Conservation (phyloP, 1,140 invertebrate species). For the Subanguina moxae region DNA sequence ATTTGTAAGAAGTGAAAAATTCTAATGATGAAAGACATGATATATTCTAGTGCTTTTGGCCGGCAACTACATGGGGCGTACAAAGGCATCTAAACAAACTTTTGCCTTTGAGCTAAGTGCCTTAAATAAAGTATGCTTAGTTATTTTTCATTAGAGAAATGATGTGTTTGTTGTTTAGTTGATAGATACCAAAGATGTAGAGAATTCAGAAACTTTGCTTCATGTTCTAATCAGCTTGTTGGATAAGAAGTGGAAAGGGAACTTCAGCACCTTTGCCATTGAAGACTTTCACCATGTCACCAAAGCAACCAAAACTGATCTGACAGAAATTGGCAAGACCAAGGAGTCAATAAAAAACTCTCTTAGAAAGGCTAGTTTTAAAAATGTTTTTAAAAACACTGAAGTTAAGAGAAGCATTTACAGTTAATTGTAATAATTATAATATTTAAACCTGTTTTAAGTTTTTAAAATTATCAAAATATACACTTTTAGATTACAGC, state of each 20-base stretch:
- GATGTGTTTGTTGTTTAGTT: conserved; percentile 30
- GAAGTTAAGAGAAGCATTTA: too few relatives aligned
- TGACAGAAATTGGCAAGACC: conserved; percentile 17
- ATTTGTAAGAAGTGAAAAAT: neutral
- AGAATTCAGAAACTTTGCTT: conserved; percentile 38
- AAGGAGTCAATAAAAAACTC: conserved; percentile 27
- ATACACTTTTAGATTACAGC: conserved; percentile 25
- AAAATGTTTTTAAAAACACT: neutral
- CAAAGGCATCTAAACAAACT: conserved; percentile 26
- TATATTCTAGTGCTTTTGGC: conserved; percentile 32
- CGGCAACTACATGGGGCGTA: conserved; percentile 45
- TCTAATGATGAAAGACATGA: neutral
- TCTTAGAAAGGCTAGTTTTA: conserved; percentile 20
- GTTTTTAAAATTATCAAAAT: too few relatives aligned
- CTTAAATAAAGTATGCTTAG: conserved; percentile 29
- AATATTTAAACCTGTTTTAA: too few relatives aligned
- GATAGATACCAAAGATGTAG: conserved; percentile 36
- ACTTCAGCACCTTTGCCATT: conserved; percentile 29
- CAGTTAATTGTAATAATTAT: neutral
- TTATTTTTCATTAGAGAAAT: conserved; percentile 15
- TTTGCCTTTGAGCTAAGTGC: conserved; percentile 39
- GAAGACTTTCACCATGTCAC: conserved; percentile 40
- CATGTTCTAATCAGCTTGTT: conserved; percentile 31
- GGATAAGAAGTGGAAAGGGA: conserved; percentile 31
- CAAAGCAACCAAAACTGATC: conserved; percentile 24